A percentile compares a stretch with the other conserved stretches of the same genome.
These are phyloP conservation scores for Amblyjoppa fuscipennis DNA, from an alignment of 2,888 invertebrate genomes.

Conservation along the genomic window DNA sequence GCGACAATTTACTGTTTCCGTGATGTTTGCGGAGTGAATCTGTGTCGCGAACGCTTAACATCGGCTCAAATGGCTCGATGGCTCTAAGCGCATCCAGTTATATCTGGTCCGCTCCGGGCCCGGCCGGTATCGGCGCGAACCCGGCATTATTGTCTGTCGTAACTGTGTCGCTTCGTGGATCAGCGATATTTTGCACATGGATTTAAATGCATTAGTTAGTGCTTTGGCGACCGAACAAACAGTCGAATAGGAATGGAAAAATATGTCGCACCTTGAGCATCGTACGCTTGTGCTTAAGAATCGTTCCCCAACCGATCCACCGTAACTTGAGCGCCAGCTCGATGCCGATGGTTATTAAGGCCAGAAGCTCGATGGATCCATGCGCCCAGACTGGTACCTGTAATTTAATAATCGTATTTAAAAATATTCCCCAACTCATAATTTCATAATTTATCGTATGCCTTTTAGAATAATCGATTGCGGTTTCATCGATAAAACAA, in stretches of 20 bases:
- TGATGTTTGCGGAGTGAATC: constrained; percentile 11
- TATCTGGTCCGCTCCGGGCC: constrained; percentile 65
- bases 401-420: constrained; percentile 70
- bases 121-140: constrained; percentile 67
- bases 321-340: constrained; percentile 92
- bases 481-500: neutral
- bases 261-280: constrained; percentile 90
- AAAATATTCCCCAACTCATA: neutral
- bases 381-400: constrained; percentile 93
- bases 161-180: constrained; percentile 56
- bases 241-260: constrained; percentile 12
- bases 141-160: constrained; percentile 60
- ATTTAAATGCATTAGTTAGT: constrained; percentile 26
- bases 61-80: constrained; percentile 50
- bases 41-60: constrained; percentile 41
- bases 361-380: constrained; percentile 92
- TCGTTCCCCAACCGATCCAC: constrained; percentile 95
- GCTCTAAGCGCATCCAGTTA: constrained; percentile 61
- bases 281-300: constrained; percentile 93
- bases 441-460: neutral
- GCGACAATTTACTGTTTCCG: no score
- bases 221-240: neutral
- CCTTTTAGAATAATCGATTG: neutral
- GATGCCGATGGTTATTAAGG: constrained; percentile 91
- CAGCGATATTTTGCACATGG: constrained; percentile 27